Conservation (phyloP, 2,888 invertebrate genomes). For the Cordilura impudica region DNA sequence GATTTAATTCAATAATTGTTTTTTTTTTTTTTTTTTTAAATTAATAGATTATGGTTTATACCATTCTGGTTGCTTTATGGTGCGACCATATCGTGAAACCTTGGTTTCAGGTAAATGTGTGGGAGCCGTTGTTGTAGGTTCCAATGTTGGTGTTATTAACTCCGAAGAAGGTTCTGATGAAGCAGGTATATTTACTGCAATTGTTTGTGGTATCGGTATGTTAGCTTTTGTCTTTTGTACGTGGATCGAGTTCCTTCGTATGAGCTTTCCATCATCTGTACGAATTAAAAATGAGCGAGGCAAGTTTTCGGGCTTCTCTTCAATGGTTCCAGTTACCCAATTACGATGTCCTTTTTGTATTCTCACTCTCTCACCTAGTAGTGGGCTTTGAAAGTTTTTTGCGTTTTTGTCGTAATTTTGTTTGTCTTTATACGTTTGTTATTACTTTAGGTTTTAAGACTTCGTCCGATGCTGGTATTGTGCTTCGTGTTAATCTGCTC, state of each 20-base stretch:
- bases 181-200: neutral
- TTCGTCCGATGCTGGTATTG: constrained; percentile 33
- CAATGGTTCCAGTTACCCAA: constrained; percentile 13
- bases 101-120: too few relatives aligned
- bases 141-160: neutral
- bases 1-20: too few relatives aligned
- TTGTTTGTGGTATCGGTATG: neutral
- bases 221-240: too few relatives aligned
- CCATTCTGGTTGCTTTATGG: too few relatives aligned
- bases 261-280: too few relatives aligned
- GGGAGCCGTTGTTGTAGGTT: too few relatives aligned
- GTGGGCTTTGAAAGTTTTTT: neutral
- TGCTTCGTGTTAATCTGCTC: constrained; percentile 49
- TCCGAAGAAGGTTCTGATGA: too few relatives aligned
- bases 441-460: constrained; percentile 1
- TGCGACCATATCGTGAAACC: too few relatives aligned
- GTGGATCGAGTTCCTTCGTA: too few relatives aligned
- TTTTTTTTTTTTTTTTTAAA: too few relatives aligned
- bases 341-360: constrained; percentile 38
- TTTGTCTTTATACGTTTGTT: constrained; percentile 4
- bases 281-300: constrained; percentile 23
- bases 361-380: constrained; percentile 42
- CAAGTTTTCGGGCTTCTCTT: neutral
- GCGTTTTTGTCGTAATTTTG: too few relatives aligned
- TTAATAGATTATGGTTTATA: too few relatives aligned